phyloP scores from a whole-genome alignment of 2,797 vertebrate genomes.

The Leucoraja ocellata region DNA sequence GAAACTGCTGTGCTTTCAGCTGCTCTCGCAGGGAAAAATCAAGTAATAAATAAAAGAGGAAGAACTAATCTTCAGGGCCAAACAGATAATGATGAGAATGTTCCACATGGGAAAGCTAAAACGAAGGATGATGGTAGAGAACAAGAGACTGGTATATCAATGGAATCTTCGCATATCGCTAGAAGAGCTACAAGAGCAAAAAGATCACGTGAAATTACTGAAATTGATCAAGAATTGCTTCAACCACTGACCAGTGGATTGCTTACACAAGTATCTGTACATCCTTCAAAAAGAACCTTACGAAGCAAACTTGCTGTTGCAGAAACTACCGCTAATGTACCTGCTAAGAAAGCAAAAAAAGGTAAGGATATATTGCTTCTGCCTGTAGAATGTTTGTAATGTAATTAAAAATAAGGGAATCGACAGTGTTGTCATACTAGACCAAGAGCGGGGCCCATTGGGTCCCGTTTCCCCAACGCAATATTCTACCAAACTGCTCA shows the following conservation, averaged over 20 bases:
- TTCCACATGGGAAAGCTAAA: background rate
- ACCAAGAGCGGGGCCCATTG: too few relatives aligned
- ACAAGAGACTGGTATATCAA: background rate
- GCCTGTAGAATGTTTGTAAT: background rate
- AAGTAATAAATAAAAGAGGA: background rate
- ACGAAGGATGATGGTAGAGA: background rate
- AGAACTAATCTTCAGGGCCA: background rate
- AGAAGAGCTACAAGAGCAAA: constrained; percentile 20
- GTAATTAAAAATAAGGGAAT: background rate
- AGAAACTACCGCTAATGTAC: background rate
- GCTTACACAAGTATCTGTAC: background rate
- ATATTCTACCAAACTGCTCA: too few relatives aligned
- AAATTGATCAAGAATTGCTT: background rate
- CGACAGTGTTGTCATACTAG: too few relatives aligned
- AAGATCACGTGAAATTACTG: background rate
- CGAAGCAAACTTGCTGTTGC: background rate
- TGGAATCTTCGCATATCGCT: background rate
- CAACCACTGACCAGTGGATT: background rate
- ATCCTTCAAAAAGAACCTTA: background rate
- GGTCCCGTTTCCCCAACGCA: too few relatives aligned
- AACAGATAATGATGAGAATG: background rate
- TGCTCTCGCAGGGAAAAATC: background rate
- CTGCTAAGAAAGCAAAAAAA: constrained; percentile 20
- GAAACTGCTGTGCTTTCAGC: background rate
- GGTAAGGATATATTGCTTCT: background rate